These are phyloP conservation scores for Acrossocheilus fasciatus DNA, from an alignment of 2,797 vertebrate genomes.

Conservation along the genomic window DNA sequence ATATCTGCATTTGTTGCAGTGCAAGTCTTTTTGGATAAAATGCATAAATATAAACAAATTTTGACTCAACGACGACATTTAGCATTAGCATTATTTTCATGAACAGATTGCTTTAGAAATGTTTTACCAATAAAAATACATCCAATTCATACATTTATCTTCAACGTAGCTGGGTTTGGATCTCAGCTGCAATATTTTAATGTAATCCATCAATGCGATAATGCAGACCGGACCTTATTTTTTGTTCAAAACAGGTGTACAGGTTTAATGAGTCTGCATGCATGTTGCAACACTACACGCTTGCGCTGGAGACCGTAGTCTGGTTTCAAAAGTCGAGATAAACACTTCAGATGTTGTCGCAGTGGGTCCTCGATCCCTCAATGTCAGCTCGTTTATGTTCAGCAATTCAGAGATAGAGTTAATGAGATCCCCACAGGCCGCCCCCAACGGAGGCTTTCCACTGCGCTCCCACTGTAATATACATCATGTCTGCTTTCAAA, in stretches of 20 bases:
- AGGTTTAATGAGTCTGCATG: neutral
- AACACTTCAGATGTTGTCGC: slow-evolving; percentile 72
- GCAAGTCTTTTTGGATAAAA: neutral
- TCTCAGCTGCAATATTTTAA: neutral
- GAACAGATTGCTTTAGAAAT: neutral
- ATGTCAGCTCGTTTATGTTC: slow-evolving; percentile 77
- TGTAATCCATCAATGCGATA: neutral
- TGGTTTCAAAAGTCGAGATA: slow-evolving; percentile 80
- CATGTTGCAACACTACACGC: neutral
- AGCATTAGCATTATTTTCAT: neutral
- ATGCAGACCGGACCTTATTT: neutral
- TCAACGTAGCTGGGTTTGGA: neutral
- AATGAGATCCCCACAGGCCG: slow-evolving; percentile 81
- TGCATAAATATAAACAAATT: neutral
- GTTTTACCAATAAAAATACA: neutral
- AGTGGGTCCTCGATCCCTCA: slow-evolving; percentile 66
- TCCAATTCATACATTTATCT: neutral
- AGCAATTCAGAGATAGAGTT: slow-evolving; percentile 81
- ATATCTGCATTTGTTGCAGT: neutral
- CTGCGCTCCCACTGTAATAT: slow-evolving; percentile 78
- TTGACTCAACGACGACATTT: neutral
- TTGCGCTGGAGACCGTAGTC: slow-evolving; percentile 62
- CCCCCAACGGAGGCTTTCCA: slow-evolving; percentile 62
- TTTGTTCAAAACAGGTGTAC: neutral
- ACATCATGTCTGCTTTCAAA: slow-evolving; percentile 85